Evolutionary conservation across 2,888 invertebrate species (phyloP).

Genomic region (Cheilosia pagana): DNA sequence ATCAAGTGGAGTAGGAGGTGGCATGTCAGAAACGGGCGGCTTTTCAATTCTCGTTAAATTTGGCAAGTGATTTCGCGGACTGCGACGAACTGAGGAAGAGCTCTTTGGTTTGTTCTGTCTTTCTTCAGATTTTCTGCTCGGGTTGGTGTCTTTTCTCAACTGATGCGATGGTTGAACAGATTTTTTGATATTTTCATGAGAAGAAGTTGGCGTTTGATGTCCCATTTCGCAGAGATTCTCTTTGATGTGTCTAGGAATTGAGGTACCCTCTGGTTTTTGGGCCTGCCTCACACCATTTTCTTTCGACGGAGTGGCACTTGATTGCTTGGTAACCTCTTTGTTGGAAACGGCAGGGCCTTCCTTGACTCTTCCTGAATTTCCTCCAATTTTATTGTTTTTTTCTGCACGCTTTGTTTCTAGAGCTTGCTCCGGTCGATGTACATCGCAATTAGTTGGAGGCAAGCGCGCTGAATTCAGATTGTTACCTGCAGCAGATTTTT

Average conservation of each 20-base stretch:
- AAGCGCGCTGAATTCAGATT: not conserved
- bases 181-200: not conserved
- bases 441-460: no score
- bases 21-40: not conserved
- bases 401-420: no score
- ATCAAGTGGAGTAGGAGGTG: not conserved
- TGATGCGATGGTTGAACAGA: not conserved
- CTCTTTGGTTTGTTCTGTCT: conserved; percentile 31
- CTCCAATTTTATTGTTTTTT: no score
- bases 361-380: no score
- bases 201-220: no score
- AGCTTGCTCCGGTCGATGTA: no score
- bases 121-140: conserved; percentile 1
- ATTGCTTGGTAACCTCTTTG: not conserved
- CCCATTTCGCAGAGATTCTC: no score
- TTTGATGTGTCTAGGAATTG: no score
- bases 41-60: conserved; percentile 63
- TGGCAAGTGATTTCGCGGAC: conserved; percentile 79
- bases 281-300: not conserved
- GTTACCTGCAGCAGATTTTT: not conserved
- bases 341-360: no score
- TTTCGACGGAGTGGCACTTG: not conserved
- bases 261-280: not conserved
- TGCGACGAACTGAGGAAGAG: conserved; percentile 74
- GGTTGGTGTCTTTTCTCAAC: not conserved